phyloP scores from a whole-genome alignment of 92 coral and sea anemone species.

The Anthopleura xanthogrammica region DNA sequence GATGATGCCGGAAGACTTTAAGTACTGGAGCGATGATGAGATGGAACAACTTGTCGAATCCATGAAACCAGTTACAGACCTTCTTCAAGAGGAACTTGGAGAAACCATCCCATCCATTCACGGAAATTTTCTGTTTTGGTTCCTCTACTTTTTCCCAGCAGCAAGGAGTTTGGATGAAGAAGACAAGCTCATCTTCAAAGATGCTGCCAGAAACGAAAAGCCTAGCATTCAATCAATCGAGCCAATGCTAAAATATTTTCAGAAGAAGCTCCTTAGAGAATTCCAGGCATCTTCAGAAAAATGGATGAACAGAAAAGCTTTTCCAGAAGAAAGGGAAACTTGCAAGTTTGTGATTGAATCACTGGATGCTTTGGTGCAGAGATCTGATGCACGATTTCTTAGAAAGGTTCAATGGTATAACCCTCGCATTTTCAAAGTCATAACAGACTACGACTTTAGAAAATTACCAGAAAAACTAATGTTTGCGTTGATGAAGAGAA shows the following conservation, averaged over 20 bases:
- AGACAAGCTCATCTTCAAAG: not conserved
- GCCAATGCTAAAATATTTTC: not conserved
- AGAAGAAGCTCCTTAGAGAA: not conserved
- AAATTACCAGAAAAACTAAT: not conserved
- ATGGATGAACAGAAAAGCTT: not conserved
- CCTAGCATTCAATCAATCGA: not conserved
- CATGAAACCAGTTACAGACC: slow-evolving; percentile 42
- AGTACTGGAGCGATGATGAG: slow-evolving; percentile 9
- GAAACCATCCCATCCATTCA: slow-evolving; percentile 35
- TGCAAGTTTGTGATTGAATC: not conserved
- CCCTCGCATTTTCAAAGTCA: not conserved
- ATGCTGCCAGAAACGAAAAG: not conserved
- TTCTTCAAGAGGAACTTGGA: slow-evolving; percentile 53
- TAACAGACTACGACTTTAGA: not conserved
- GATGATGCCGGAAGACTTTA: not conserved
- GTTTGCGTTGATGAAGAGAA: not conserved
- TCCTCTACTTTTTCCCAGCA: slow-evolving; percentile 45
- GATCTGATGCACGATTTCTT: not conserved
- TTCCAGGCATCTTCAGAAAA: slow-evolving; percentile 15
- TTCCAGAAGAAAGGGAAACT: not conserved
- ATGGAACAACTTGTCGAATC: slow-evolving; percentile 8
- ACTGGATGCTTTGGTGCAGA: not conserved
- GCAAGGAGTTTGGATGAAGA: not conserved
- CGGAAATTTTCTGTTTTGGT: slow-evolving; percentile 48
- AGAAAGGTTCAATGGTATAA: not conserved